Evolutionary conservation across 2,113 vertebrate genomes (phyloP), one percentile per base, ranked within the genome.

Genomic region (Pachycephala philippinensis): DNA sequence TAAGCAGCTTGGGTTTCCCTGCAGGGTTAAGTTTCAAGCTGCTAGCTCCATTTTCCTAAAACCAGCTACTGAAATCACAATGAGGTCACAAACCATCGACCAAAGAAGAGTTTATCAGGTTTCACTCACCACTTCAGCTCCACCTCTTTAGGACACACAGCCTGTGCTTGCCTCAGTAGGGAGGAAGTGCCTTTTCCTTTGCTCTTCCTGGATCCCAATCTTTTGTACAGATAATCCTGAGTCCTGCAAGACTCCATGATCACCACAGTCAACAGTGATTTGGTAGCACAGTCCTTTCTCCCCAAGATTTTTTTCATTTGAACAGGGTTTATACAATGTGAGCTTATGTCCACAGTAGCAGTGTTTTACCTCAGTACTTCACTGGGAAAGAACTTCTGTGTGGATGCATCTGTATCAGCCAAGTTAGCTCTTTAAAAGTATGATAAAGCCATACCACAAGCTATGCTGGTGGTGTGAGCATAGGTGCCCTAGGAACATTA

Each of bases 291-390:
- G 37, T 44, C 21, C 10, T 82, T 89, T 54, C 39, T 68, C 18
- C 7, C 3, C 1, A 22, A 10, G 20, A 23, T 19, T 44, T 31
- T 45, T 65, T 77, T 54, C 6, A 26, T 49, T 63, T 75, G 7
- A 59, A 60, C 0, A 0, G 4, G n/a, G 16, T 10, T 71, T n/a
- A 31, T 60, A 16, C 8, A 31, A 15, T 19, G 15, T 79, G 16
- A 78, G 40, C 0, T 75, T 54, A 45, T 15, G 35, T 44, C 39
- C 64, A 23, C 6, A 44, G 30, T 10, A 63, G 14, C 6, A 57
- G 37, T 4, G 20, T 12, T 74, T 88, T 24, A 30, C 21, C 54
- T 63, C 39, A 52, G 35, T 68, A 28, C 8, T 56, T 26, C 31
- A 7, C 33, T 30, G 31, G 12, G 5, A 40, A 85, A 79, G 19